Evolutionary conservation across 1,140 invertebrate species (phyloP), one percentile per base, ranked within the genome.

Genomic region (Drosophila eugracilis): DNA sequence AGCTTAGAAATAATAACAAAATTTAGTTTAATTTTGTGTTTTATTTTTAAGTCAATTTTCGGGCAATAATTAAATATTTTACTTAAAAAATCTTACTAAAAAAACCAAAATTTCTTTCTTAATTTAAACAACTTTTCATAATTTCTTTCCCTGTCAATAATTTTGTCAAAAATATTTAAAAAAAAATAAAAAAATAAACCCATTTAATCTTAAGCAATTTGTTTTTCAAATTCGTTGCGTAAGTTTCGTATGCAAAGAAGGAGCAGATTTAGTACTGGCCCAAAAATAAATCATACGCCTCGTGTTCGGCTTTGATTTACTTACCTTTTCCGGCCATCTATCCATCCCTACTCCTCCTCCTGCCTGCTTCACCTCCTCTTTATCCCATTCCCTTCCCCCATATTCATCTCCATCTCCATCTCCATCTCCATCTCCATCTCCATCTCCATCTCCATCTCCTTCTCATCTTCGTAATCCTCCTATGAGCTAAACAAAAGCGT

Each of bases 401-500:
- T 19, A 15, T 4, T 39, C 22, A 3, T 19, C 21, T n/a, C 19
- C 15, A 7, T 15, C 30, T 37, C 32, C 22, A 0, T 4, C 14
- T 34, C n/a, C 19, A 9, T 4, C 4, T 14, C 22, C 5, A 21
- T n/a, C 9, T 24, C 44, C 10, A 9, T 28, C 6, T 32, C 30
- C 30, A 32, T 17, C 19, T 1, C 26, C 26, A 4, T 21, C 24
- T 14, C 7, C 10, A 9, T 37, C 6, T 9, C 3, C n/a, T 14
- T 4, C 3, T n/a, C 7, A 15, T 14, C 15, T 24, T 32, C 26
- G 36, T 67, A 67, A 67, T 69, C 65, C 62, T 53, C 36, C 63
- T 42, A 65, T 67, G 30, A 37, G 47, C 70, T 50, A 74, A 63
- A 73, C 71, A 74, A 76, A 69, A 57, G 63, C 50, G 26, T 57